These are phyloP conservation scores for Colletes gigas DNA, from an alignment of 1,140 invertebrate species.

Conservation along the genomic window DNA sequence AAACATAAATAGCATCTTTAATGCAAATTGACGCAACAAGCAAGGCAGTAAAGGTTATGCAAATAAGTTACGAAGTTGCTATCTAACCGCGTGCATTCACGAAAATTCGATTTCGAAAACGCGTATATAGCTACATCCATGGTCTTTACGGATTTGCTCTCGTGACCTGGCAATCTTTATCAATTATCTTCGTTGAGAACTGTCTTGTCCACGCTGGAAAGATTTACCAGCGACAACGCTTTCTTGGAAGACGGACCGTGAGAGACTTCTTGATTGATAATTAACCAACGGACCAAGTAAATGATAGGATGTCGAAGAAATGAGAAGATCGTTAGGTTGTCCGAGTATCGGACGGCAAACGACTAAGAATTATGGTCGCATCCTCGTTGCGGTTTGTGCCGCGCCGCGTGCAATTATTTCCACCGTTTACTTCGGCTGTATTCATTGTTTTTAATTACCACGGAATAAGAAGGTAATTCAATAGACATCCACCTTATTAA, in stretches of 20 bases:
- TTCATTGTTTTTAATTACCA: conserved; percentile 44
- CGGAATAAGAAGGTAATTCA: conserved; percentile 16
- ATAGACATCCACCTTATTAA: conserved; percentile 26
- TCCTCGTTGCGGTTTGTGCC: conserved; percentile 17
- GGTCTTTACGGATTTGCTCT: too few species aligned
- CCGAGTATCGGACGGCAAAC: conserved; percentile 17
- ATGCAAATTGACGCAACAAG: too few species aligned
- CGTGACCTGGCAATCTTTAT: too few species aligned
- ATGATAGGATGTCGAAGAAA: conserved; percentile 31
- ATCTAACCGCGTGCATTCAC: too few species aligned
- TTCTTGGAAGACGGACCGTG: background rate
- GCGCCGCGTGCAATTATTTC: conserved; percentile 40
- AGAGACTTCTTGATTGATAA: conserved; percentile 26
- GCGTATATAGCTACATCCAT: too few species aligned
- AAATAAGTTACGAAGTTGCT: too few species aligned
- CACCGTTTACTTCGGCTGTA: conserved; percentile 3
- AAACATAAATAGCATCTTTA: too few species aligned
- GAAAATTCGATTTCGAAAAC: too few species aligned
- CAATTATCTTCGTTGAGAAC: too few species aligned
- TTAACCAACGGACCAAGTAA: conserved; percentile 10
- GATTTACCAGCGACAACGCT: background rate
- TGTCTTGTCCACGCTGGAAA: too few species aligned
- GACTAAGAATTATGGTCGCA: conserved; percentile 34
- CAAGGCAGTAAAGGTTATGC: too few species aligned
- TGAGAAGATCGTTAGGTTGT: conserved; percentile 27